Conservation (phyloP, 2,888 invertebrate genomes). For the Epsilonema sp. region DNA sequence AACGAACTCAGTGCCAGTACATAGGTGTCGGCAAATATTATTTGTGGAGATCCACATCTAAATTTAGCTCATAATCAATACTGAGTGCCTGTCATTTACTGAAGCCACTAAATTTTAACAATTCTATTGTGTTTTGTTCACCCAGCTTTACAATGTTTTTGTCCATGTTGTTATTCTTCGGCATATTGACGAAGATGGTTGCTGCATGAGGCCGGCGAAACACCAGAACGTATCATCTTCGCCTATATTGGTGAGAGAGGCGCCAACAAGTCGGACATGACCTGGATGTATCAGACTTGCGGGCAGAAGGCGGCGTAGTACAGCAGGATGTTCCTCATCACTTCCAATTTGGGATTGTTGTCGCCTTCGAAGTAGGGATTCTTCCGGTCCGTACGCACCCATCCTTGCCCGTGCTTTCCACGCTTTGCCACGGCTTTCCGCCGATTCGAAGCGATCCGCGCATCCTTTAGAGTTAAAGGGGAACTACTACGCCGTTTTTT, state of each 20-base stretch:
- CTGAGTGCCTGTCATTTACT: too few relatives aligned
- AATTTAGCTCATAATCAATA: too few relatives aligned
- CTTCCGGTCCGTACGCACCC: conserved; percentile 36
- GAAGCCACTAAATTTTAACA: too few relatives aligned
- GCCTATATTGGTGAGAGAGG: conserved; percentile 34
- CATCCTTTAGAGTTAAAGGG: conserved; percentile 7
- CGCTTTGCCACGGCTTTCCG: conserved; percentile 43
- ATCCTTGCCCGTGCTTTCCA: conserved; percentile 63
- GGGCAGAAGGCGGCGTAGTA: conserved; percentile 72
- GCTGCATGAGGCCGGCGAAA: conserved; percentile 36
- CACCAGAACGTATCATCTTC: conserved; percentile 37
- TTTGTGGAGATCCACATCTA: too few relatives aligned
- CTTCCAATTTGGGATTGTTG: conserved; percentile 35
- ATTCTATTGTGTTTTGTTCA: too few relatives aligned
- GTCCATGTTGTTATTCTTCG: conserved; percentile 84
- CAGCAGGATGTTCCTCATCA: conserved; percentile 53
- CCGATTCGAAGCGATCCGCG: conserved; percentile 1
- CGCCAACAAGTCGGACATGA: conserved; percentile 37
- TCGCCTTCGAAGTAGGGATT: conserved; percentile 36
- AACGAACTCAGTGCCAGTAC: too few relatives aligned
- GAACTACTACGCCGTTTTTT: too few relatives aligned
- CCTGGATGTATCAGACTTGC: conserved; percentile 50
- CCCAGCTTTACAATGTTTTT: conserved; percentile 54
- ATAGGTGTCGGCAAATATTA: too few relatives aligned
- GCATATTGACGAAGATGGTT: conserved; percentile 79